Evolutionary conservation across 2,797 vertebrate species (phyloP).

Genomic region (Sebastes kiyomatsui): DNA sequence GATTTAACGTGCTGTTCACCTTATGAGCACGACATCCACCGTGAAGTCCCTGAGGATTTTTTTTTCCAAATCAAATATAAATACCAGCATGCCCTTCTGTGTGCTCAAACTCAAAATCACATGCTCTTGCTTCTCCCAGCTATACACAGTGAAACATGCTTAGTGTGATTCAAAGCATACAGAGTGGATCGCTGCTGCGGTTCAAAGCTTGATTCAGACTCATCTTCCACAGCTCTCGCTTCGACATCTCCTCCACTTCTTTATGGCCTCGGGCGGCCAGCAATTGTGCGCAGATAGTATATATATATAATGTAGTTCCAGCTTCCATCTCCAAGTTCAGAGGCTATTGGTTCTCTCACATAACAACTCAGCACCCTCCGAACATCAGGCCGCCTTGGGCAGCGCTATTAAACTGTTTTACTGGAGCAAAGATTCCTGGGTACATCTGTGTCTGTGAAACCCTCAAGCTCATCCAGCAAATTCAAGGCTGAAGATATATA

Average conservation of each 20-base stretch:
- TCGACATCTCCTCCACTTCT: slow-evolving; percentile 63
- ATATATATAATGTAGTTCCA: slow-evolving; percentile 59
- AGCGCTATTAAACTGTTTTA: slow-evolving; percentile 62
- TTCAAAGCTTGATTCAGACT: slow-evolving; percentile 65
- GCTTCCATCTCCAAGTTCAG: slow-evolving; percentile 64
- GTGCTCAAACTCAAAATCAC: slow-evolving; percentile 27
- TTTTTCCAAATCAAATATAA: slow-evolving; percentile 44
- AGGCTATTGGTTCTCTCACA: slow-evolving; percentile 58
- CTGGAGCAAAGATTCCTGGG: slow-evolving; percentile 59
- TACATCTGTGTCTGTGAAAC: slow-evolving; percentile 63
- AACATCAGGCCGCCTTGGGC: slow-evolving; percentile 55
- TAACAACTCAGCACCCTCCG: slow-evolving; percentile 55
- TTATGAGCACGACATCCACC: slow-evolving; percentile 54
- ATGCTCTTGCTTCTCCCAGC: slow-evolving; percentile 13
- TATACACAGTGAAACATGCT: slow-evolving; percentile 31
- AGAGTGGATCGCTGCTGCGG: slow-evolving; percentile 32
- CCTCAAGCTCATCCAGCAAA: slow-evolving; percentile 51
- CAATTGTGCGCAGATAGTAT: slow-evolving; percentile 58
- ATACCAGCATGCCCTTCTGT: slow-evolving; percentile 34
- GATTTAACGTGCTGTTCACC: slow-evolving; percentile 60
- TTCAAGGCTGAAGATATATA: slow-evolving; percentile 32
- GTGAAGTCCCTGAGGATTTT: slow-evolving; percentile 41
- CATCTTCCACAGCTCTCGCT: slow-evolving; percentile 51
- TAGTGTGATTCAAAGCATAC: slow-evolving; percentile 46
- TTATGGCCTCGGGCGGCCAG: slow-evolving; percentile 70